Evolutionary conservation across 2,888 invertebrate species (phyloP), one percentile per base, ranked within the genome.

Genomic region (Meandrusa payeni): DNA sequence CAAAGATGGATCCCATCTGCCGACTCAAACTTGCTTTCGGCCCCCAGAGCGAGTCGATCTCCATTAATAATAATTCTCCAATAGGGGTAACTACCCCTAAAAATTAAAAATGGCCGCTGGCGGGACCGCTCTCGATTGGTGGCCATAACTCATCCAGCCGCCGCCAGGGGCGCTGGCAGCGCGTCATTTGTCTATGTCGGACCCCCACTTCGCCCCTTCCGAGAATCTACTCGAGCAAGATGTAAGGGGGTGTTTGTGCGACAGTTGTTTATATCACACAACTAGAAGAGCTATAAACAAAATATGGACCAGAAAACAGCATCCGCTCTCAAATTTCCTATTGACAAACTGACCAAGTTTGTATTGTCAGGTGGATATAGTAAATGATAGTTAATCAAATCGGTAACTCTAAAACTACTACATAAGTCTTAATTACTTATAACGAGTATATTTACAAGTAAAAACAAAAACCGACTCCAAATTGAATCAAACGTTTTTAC

Each of bases 51-150:
- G 54, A 55, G 54, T 53, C 52, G 59, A 61, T 56, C 55, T 26
- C 52, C 48, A 55, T 64, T 74, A 79, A 76, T 76, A 77, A 73
- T 70, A 76, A 69, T 68, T 59, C 54, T 52, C 55, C 56, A 71
- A 71, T 44, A 44, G 29, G 83, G 85, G 81, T 76, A 70, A 69
- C 59, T 73, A 76, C 83, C 85, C 86, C 78, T 80, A 79, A 83
- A 81, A 86, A 86, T 86, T 83, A 86, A 87, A 86, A 85, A 87
- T 87, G 86, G 86, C 86, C 71, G 82, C 78, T 63, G 56, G 69
- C 69, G 70, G 67, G 71, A 71, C 69, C 73, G 75, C 71, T 73
- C 79, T 80, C 86, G 83, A 86, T 86, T 85, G 87, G 85, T 71
- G 68, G 78, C 69, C 50, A 79, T 87, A 80, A 80, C 58, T 86